phyloP scores from a whole-genome alignment of 23 tunicate genomes.

The Aplidium turbinatum region DNA sequence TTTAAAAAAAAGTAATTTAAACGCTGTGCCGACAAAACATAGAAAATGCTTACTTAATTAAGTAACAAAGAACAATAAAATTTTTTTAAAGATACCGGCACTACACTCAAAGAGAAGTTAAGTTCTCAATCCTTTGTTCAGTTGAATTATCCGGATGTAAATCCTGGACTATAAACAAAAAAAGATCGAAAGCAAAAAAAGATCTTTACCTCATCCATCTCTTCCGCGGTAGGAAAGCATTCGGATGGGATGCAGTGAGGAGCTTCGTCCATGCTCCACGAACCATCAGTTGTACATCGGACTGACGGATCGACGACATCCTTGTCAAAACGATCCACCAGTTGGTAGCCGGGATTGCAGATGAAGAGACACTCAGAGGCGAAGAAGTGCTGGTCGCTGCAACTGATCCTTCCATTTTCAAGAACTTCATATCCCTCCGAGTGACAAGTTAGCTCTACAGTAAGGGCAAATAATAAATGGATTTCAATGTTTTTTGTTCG shows the following conservation, averaged over 20 bases:
- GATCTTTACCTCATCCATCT: constrained; percentile 52
- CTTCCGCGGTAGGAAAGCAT: constrained; percentile 35
- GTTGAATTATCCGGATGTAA: too few relatives aligned
- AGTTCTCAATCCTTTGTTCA: too few relatives aligned
- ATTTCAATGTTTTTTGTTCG: too few relatives aligned
- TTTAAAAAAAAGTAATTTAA: too few relatives aligned
- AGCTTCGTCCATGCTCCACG: constrained; percentile 47
- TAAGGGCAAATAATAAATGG: too few relatives aligned
- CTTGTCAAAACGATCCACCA: constrained; percentile 23
- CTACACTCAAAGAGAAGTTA: too few relatives aligned
- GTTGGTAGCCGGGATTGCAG: constrained; percentile 69
- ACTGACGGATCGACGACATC: constrained; percentile 17
- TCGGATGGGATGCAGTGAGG: constrained; percentile 48
- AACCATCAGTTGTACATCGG: constrained; percentile 50
- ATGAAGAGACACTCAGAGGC: constrained; percentile 48
- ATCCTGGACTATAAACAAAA: too few relatives aligned
- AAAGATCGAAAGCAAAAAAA: too few relatives aligned
- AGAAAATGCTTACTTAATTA: too few relatives aligned
- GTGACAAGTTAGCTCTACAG: constrained; percentile 73
- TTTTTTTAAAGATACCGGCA: too few relatives aligned
- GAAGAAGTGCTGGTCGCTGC: constrained; percentile 42
- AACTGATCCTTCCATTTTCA: constrained; percentile 54
- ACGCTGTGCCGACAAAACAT: too few relatives aligned
- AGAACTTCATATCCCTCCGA: constrained; percentile 19
- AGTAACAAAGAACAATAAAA: too few relatives aligned